phyloP scores from a whole-genome alignment of 2,113 vertebrate species.

The Apodemus sylvaticus region DNA sequence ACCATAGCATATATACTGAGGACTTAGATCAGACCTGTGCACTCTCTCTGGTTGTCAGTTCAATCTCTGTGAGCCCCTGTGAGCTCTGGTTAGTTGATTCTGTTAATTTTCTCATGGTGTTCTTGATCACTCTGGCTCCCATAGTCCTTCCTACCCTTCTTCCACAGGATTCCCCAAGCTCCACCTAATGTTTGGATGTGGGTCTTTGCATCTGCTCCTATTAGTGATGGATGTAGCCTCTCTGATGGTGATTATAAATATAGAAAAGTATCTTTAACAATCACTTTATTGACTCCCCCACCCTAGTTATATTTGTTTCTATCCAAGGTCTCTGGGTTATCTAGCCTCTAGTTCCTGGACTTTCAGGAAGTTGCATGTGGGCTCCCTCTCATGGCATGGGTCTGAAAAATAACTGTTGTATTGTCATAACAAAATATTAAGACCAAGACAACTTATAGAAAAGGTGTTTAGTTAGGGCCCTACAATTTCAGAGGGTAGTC shows the following conservation, averaged over 20 bases:
- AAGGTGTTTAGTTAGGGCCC: not conserved
- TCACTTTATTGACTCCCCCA: no score
- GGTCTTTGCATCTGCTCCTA: not conserved
- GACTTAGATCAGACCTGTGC: not conserved
- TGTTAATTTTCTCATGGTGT: not conserved
- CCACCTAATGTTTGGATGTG: not conserved
- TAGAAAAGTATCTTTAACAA: not conserved
- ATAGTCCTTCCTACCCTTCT: not conserved
- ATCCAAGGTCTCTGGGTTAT: no score
- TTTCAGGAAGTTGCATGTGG: no score
- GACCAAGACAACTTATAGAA: not conserved
- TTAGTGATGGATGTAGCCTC: not conserved
- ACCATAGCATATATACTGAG: not conserved
- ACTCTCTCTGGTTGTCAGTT: not conserved
- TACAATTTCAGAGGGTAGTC: not conserved
- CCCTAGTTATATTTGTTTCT: no score
- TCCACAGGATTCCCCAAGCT: not conserved
- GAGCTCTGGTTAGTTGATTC: not conserved
- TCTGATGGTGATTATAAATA: not conserved
- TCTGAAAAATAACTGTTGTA: no score
- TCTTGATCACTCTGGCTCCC: not conserved
- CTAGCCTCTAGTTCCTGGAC: no score
- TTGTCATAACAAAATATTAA: not conserved
- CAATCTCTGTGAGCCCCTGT: not conserved
- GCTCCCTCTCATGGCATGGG: no score